Evolutionary conservation across 2,888 invertebrate species (phyloP).

Genomic region (Drosophila stalkeri): DNA sequence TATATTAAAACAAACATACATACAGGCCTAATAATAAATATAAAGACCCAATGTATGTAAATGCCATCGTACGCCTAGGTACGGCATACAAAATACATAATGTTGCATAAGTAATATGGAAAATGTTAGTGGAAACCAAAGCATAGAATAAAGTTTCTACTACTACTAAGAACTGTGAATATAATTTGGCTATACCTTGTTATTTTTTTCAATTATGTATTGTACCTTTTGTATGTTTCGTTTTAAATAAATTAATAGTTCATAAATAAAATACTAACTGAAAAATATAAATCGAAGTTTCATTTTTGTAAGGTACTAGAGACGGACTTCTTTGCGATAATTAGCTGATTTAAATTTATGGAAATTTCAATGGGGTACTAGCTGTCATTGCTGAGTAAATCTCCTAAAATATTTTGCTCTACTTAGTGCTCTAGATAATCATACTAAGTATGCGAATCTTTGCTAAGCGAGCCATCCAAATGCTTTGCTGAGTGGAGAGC

Average conservation of each 20-base stretch:
- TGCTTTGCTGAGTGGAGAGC: not conserved
- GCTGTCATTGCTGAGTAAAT: constrained; percentile 14
- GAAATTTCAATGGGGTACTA: not conserved
- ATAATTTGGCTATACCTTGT: constrained; percentile 51
- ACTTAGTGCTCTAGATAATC: constrained; percentile 40
- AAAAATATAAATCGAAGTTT: constrained; percentile 14
- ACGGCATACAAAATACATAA: constrained; percentile 28
- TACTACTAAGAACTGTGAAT: constrained; percentile 57
- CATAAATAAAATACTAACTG: constrained; percentile 52
- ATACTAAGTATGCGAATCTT: constrained; percentile 32
- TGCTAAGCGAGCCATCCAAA: constrained; percentile 36
- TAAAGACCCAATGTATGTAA: constrained; percentile 29
- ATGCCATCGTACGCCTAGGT: constrained; percentile 24
- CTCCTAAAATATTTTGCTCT: constrained; percentile 21
- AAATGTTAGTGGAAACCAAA: constrained; percentile 38
- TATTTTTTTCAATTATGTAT: constrained; percentile 54
- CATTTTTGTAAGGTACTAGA: not conserved
- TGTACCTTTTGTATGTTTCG: constrained; percentile 64
- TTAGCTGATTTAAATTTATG: not conserved
- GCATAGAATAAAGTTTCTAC: constrained; percentile 49
- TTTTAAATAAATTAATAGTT: constrained; percentile 53
- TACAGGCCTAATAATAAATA: constrained; percentile 40
- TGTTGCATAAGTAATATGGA: constrained; percentile 26
- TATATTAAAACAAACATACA: constrained; percentile 27
- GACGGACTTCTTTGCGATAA: not conserved